phyloP scores from a whole-genome alignment of 2,113 vertebrate species.

The Xenopus laevis region DNA sequence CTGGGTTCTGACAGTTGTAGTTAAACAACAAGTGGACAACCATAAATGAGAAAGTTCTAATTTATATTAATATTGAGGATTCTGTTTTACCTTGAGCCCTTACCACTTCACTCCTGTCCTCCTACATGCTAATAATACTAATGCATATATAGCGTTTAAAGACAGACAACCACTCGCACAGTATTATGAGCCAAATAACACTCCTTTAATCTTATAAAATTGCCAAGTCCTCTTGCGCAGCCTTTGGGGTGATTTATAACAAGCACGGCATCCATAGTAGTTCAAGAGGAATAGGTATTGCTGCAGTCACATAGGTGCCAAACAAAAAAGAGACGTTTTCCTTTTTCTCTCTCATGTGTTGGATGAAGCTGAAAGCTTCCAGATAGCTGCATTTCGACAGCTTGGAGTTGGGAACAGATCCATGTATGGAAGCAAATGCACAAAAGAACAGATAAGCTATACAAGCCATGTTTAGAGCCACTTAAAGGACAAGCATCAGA shows the following conservation, averaged over 20 bases:
- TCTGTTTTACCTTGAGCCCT: too few species aligned
- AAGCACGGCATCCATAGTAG: neutral
- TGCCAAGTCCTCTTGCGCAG: constrained; percentile 45
- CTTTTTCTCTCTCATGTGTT: constrained; percentile 72
- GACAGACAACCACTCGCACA: too few species aligned
- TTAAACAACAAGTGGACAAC: too few species aligned
- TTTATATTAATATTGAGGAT: too few species aligned
- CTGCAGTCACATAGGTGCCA: constrained; percentile 6
- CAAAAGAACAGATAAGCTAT: constrained; percentile 85
- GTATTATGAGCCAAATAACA: neutral
- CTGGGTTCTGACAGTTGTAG: too few species aligned
- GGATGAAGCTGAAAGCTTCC: constrained; percentile 73
- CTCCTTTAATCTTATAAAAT: constrained; percentile 26
- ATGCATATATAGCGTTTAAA: too few species aligned
- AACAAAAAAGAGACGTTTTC: constrained; percentile 46
- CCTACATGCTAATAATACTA: too few species aligned
- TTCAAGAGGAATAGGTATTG: neutral
- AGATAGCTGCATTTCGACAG: constrained; percentile 78
- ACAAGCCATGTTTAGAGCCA: constrained; percentile 88
- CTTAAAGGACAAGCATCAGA: constrained; percentile 72
- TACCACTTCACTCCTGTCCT: too few species aligned
- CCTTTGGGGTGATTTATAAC: constrained; percentile 41
- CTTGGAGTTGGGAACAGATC: constrained; percentile 78
- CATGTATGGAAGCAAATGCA: constrained; percentile 91
- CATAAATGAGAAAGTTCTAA: too few species aligned